Evolutionary conservation across 2,888 invertebrate genomes (phyloP).

Genomic region (Sminthurides aquaticus): DNA sequence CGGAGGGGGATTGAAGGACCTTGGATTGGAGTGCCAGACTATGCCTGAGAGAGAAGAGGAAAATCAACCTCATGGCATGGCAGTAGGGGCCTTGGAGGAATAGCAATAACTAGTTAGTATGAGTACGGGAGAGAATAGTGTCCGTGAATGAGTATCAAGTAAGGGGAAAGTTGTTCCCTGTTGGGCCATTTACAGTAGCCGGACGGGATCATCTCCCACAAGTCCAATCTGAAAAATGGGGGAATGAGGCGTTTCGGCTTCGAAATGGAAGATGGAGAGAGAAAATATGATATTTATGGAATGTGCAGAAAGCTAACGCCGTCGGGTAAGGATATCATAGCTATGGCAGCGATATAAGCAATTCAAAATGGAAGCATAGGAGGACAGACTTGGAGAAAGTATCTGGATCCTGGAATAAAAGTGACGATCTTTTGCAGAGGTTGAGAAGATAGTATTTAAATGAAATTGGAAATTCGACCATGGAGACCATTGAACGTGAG

Average conservation of each 20-base stretch:
- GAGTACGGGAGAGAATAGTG: background rate
- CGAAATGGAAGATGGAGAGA: background rate
- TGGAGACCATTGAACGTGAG: background rate
- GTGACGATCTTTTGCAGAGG: too few relatives aligned
- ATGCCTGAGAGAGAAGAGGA: too few relatives aligned
- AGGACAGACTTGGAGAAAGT: too few relatives aligned
- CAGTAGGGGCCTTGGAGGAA: too few relatives aligned
- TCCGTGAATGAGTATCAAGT: background rate
- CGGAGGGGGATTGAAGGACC: too few relatives aligned
- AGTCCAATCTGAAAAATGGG: constrained; percentile 41
- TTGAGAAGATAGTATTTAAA: background rate
- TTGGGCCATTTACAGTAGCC: constrained; percentile 38
- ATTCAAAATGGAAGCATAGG: too few relatives aligned
- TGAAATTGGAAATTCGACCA: background rate
- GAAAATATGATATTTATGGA: background rate
- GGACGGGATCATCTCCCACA: constrained; percentile 32
- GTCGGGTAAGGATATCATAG: too few relatives aligned
- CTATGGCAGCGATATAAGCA: too few relatives aligned
- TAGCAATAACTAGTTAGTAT: background rate
- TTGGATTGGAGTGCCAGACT: too few relatives aligned
- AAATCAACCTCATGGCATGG: too few relatives aligned
- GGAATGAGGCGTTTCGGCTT: too few relatives aligned
- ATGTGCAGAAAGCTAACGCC: background rate
- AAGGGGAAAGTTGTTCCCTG: constrained; percentile 33
- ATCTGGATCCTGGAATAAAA: too few relatives aligned